Evolutionary conservation across 2,888 invertebrate genomes (phyloP).

Genomic region (Macrosiphum euphorbiae): DNA sequence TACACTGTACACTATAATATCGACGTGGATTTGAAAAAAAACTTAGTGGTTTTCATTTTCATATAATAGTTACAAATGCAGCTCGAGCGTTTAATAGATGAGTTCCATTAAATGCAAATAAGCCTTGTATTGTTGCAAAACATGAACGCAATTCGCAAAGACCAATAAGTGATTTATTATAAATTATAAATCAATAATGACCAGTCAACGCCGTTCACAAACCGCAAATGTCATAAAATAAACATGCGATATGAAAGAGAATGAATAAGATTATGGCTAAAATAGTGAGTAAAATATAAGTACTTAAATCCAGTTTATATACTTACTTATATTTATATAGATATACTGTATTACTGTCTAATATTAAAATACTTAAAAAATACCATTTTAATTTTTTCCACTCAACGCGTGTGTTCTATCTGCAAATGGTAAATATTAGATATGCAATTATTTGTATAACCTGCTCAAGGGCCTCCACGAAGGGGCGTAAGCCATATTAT

Average conservation of each 20-base stretch:
- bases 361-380: background rate
- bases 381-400: background rate
- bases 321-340: background rate
- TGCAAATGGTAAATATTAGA: background rate
- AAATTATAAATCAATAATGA: constrained; percentile 10
- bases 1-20: background rate
- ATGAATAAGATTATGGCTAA: background rate
- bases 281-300: background rate
- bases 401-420: background rate
- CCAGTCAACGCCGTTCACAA: background rate
- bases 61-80: background rate
- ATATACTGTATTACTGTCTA: background rate
- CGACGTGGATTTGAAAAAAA: background rate
- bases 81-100: background rate
- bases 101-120: background rate
- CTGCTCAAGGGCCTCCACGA: background rate
- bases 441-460: background rate
- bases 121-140: background rate
- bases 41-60: background rate
- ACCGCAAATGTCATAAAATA: background rate
- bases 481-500: background rate
- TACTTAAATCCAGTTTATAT: background rate
- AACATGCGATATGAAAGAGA: background rate
- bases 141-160: background rate
- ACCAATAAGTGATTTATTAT: background rate